These are phyloP conservation scores for Misgurnus anguillicaudatus DNA, from an alignment of 2,113 vertebrate genomes.

Conservation along the genomic window DNA sequence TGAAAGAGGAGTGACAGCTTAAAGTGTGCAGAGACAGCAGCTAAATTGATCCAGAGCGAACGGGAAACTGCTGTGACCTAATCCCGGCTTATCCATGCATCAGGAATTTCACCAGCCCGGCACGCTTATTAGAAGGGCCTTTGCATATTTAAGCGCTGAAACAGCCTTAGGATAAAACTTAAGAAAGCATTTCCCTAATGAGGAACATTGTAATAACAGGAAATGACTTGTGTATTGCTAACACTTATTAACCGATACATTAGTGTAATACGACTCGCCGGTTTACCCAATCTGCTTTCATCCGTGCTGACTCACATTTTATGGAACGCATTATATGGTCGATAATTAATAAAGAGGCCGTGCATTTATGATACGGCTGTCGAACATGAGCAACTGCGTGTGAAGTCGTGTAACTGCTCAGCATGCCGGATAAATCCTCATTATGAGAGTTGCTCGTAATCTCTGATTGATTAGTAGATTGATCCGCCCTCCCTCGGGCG, in stretches of 20 bases:
- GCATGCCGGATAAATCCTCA: conserved; percentile 18
- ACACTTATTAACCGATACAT: neutral
- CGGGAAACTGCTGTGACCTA: neutral
- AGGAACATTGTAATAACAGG: conserved; percentile 5
- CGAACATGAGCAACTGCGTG: conserved; percentile 23
- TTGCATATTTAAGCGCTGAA: neutral
- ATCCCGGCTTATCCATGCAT: neutral
- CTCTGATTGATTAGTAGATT: conserved; percentile 50
- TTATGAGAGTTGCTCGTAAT: neutral
- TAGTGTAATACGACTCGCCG: neutral
- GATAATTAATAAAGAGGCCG: neutral
- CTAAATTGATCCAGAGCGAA: conserved; percentile 18
- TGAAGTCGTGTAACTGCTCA: conserved; percentile 27
- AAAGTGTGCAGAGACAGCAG: neutral
- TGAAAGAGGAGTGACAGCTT: conserved; percentile 15
- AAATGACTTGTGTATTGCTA: neutral
- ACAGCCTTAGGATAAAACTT: neutral
- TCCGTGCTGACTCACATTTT: neutral
- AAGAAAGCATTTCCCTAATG: conserved; percentile 5
- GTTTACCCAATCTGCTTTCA: neutral
- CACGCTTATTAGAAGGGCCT: neutral
- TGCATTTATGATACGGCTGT: conserved; percentile 6
- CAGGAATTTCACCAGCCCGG: neutral
- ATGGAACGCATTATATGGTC: neutral
- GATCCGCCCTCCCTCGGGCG: conserved; percentile 35